Conservation (phyloP, 2,113 vertebrate genomes). For the Puntigrus tetrazona region DNA sequence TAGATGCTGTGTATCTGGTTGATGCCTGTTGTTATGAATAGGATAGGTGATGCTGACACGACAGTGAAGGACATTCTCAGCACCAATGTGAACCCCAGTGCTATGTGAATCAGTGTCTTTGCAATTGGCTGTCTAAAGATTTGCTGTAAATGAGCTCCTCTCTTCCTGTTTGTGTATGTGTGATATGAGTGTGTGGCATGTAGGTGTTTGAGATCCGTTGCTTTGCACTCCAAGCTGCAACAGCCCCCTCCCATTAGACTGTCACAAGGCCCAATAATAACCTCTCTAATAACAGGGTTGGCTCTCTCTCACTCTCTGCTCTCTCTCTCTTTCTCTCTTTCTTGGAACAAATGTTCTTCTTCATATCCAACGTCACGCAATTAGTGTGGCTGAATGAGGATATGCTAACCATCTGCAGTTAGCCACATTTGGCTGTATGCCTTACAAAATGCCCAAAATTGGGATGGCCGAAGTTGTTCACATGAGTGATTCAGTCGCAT, state of each 20-base stretch:
- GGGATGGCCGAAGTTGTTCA: background rate
- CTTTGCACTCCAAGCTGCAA: slow-evolving; percentile 46
- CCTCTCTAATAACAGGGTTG: slow-evolving; percentile 54
- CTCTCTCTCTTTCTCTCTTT: slow-evolving; percentile 25
- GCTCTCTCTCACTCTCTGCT: slow-evolving; percentile 33
- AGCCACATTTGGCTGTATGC: slow-evolving; percentile 41
- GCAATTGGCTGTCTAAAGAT: slow-evolving; percentile 26
- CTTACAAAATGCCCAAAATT: slow-evolving; percentile 36
- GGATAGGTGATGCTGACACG: background rate
- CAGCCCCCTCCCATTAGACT: slow-evolving; percentile 54
- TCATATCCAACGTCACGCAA: slow-evolving; percentile 53
- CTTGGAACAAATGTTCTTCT: slow-evolving; percentile 39
- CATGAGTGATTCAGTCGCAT: background rate
- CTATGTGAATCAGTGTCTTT: slow-evolving; percentile 4
- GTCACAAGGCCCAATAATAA: slow-evolving; percentile 58
- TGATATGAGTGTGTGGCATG: slow-evolving; percentile 25
- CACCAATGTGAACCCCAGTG: slow-evolving; percentile 21
- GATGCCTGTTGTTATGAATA: background rate
- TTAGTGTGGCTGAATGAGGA: slow-evolving; percentile 52
- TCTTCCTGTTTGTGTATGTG: slow-evolving; percentile 39
- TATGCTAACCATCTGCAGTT: slow-evolving; percentile 55
- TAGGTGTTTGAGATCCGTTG: slow-evolving; percentile 44
- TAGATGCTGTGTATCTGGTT: background rate
- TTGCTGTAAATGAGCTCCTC: slow-evolving; percentile 46
- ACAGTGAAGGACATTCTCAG: slow-evolving; percentile 11